Conservation (phyloP, 2,113 vertebrate genomes). For the Panurus biarmicus region DNA sequence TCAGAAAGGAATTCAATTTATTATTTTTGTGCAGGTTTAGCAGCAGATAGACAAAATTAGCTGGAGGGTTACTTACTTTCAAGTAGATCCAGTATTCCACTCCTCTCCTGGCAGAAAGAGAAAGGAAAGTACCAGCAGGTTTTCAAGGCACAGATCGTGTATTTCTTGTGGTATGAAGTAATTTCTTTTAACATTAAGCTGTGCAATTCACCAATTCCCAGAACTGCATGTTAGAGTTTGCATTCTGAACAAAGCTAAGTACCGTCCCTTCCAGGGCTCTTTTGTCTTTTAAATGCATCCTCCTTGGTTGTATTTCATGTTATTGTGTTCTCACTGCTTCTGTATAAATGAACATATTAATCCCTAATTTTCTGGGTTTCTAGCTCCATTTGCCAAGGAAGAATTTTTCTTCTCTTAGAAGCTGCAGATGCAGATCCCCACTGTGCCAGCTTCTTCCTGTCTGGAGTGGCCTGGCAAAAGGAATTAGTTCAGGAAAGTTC, state of each 20-base stretch:
- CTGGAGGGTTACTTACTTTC: not conserved
- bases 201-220: conserved; percentile 27
- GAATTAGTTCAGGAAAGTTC: conserved; percentile 7
- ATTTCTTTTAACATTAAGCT: conserved; percentile 19
- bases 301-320: conserved; percentile 17
- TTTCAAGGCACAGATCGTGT: not conserved
- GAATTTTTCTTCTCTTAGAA: conserved; percentile 24
- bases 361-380: conserved; percentile 48
- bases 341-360: conserved; percentile 60
- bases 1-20: not conserved
- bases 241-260: conserved; percentile 44
- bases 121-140: not conserved
- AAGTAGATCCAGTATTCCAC: not conserved
- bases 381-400: conserved; percentile 30
- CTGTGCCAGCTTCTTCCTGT: conserved; percentile 12
- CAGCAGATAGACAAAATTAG: not conserved
- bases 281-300: conserved; percentile 44
- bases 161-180: conserved; percentile 32
- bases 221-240: not conserved
- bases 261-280: not conserved
- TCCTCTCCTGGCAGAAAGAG: not conserved
- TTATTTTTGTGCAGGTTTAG: not conserved
- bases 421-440: conserved; percentile 19
- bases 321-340: conserved; percentile 25
- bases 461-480: conserved; percentile 1